These are phyloP conservation scores for Sebastes cheni DNA, from an alignment of 2,797 vertebrate species.

Conservation along the genomic window DNA sequence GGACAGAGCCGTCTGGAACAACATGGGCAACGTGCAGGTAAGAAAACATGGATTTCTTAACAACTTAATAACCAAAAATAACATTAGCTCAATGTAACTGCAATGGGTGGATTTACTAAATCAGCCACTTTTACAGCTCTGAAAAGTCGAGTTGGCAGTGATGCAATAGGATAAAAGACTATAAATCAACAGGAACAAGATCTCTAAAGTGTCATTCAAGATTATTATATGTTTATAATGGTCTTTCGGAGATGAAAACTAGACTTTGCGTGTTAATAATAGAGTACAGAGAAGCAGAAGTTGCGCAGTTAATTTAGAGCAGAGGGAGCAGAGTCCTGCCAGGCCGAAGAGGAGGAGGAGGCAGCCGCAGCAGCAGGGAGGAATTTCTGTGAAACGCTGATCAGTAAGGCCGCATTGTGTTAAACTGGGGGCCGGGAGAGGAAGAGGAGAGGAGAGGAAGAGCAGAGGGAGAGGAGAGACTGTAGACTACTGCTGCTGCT, in stretches of 20 bases:
- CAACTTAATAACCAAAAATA: neutral
- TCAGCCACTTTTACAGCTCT: neutral
- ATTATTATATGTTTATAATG: rapidly evolving
- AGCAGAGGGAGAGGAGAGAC: conserved; percentile 4
- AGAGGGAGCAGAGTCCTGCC: neutral
- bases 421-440: conserved; percentile 50
- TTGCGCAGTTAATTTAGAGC: conserved; percentile 41
- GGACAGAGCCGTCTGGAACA: neutral
- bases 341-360: neutral
- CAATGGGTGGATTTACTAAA: neutral
- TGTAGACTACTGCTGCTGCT: conserved; percentile 20
- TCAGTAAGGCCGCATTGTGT: conserved; percentile 76
- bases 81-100: neutral
- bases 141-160: neutral
- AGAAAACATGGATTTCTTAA: conserved; percentile 1
- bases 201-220: neutral
- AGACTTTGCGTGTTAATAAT: neutral
- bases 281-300: neutral
- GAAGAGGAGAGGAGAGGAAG: conserved; percentile 21
- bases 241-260: neutral
- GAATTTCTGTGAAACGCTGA: conserved; percentile 40
- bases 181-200: neutral
- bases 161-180: neutral
- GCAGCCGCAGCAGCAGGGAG: conserved; percentile 10
- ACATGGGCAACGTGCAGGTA: conserved; percentile 84